phyloP scores from a whole-genome alignment of 2,888 invertebrate species.

The Agrochola litura region DNA sequence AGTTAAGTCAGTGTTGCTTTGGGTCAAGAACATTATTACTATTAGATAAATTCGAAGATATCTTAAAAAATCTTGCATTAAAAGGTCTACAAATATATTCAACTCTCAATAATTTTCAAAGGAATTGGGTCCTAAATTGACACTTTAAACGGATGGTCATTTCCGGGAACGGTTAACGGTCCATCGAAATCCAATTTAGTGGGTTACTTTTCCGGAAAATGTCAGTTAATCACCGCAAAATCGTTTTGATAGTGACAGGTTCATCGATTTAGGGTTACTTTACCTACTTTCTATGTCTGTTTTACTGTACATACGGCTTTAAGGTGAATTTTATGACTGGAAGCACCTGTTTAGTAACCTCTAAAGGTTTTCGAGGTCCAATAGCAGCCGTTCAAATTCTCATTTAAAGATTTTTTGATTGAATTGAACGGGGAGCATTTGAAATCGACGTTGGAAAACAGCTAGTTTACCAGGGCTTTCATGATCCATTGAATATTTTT shows the following conservation, averaged over 20 bases:
- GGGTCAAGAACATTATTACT: too few species aligned
- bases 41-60: background rate
- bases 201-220: conserved; percentile 12
- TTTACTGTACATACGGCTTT: background rate
- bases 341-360: background rate
- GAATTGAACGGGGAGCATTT: conserved; percentile 1
- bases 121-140: conserved; percentile 7
- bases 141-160: conserved; percentile 18
- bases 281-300: background rate
- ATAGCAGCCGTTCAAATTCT: background rate
- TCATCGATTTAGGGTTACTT: background rate
- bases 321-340: background rate
- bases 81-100: background rate
- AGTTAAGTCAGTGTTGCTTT: background rate
- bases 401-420: conserved; percentile 8
- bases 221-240: conserved; percentile 23
- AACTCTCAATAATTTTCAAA: background rate
- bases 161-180: conserved; percentile 1
- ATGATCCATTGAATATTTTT: background rate
- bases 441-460: conserved; percentile 4
- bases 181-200: conserved; percentile 23
- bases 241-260: background rate
- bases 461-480: background rate
- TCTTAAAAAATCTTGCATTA: background rate
- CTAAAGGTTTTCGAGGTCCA: background rate